Evolutionary conservation across 35 echinoderm and acorn worm species (phyloP).

Genomic region (Diadema setosum): DNA sequence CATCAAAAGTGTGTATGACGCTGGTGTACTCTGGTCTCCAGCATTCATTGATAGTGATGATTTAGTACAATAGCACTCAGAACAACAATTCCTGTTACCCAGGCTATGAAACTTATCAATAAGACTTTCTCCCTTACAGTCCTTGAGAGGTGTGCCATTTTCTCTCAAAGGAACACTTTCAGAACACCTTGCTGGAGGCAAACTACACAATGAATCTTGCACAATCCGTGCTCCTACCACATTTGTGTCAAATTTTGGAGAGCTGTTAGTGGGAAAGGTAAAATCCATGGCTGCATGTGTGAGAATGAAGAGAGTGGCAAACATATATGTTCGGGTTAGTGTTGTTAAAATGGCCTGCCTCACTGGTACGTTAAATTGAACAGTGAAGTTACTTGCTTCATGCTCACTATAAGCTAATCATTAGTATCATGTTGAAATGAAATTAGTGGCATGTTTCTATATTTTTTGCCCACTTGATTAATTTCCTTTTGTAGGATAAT

Average conservation of each 20-base stretch:
- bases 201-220: not conserved
- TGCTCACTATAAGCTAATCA: too few relatives aligned
- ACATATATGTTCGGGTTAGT: not conserved
- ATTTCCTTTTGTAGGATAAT: too few relatives aligned
- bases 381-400: too few relatives aligned
- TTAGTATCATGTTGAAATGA: too few relatives aligned
- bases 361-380: too few relatives aligned
- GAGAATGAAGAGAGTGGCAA: not conserved
- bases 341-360: too few relatives aligned
- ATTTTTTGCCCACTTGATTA: too few relatives aligned
- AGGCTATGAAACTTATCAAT: not conserved
- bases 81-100: not conserved
- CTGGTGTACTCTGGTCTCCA: too few relatives aligned
- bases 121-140: not conserved
- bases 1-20: too few relatives aligned
- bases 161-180: not conserved
- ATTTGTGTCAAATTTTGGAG: not conserved
- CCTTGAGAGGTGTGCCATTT: not conserved
- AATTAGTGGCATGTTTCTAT: too few relatives aligned
- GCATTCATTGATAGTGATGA: too few relatives aligned
- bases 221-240: not conserved
- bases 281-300: slow-evolving; percentile 25
- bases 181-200: too few relatives aligned
- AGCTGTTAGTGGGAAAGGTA: slow-evolving; percentile 12
- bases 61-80: not conserved